A percentile compares a stretch with the other conserved stretches of the same genome.
Evolutionary conservation across 2,113 vertebrate species (phyloP).

Genomic region (Cynopterus brachyotis): DNA sequence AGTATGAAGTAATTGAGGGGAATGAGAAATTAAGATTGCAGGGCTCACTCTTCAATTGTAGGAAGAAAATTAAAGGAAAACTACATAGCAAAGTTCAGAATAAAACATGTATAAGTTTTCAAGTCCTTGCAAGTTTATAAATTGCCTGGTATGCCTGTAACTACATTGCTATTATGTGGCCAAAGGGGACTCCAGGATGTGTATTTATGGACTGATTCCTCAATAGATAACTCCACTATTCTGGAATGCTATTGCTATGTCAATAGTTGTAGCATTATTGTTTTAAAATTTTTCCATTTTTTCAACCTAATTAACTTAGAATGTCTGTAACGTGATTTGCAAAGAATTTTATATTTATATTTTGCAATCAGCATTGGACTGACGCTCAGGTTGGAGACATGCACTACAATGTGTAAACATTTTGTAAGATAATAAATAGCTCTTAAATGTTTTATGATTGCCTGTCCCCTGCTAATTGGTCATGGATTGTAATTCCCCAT

Average conservation of each 20-base stretch:
- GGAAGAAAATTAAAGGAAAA: constrained; percentile 66
- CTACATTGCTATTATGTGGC: background rate
- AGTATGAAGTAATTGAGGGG: constrained; percentile 41
- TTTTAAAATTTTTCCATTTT: constrained; percentile 70
- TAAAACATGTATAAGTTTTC: constrained; percentile 39
- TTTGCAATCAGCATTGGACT: constrained; percentile 76
- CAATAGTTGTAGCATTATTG: constrained; percentile 60
- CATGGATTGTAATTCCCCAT: constrained; percentile 67
- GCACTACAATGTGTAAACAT: constrained; percentile 54
- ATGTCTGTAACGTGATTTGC: constrained; percentile 76
- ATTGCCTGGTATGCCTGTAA: constrained; percentile 57
- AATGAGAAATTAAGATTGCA: constrained; percentile 56
- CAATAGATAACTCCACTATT: constrained; percentile 58
- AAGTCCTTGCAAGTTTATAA: constrained; percentile 65
- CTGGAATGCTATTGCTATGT: constrained; percentile 65
- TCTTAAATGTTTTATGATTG: constrained; percentile 73
- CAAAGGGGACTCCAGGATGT: constrained; percentile 54
- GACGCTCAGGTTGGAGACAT: constrained; percentile 60
- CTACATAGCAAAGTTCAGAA: constrained; percentile 50
- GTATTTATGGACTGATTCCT: constrained; percentile 64
- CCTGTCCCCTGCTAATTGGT: constrained; percentile 76
- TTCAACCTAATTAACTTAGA: constrained; percentile 78
- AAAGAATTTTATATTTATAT: constrained; percentile 74
- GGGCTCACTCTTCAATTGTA: constrained; percentile 43
- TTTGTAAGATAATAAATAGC: constrained; percentile 75